Base-by-base conservation (phyloP, 1,140 invertebrate genomes). In the Bombus pyrosoma region DNA sequence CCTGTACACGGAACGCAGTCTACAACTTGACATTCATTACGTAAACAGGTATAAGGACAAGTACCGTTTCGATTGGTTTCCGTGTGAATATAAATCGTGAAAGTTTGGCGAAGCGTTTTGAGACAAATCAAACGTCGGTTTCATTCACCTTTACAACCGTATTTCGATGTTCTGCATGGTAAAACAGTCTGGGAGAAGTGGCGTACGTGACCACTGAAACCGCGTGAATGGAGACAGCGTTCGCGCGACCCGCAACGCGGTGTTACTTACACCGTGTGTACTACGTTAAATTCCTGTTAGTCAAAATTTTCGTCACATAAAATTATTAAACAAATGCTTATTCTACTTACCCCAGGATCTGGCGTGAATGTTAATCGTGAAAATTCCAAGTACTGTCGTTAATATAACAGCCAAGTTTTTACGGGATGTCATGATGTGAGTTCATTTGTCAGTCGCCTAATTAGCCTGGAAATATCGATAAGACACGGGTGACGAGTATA, bases 201-300 rank as follows among this genome's bases (percentile, higher is more conserved):
- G 93, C 92, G 91, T 94, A 94, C 93, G 93, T 94, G 93, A 93
- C 93, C 89, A 89, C 74, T 34, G 47, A 79, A 76, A 39, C 83
- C 85, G 89, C 85, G 89, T 91, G 91, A 92, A 94, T 94, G 93
- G 93, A 92, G 92, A 81, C 84, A 66, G 85, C 69, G 73, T 75
- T 74, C n/a, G 41, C 73, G 39, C 76, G 75, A 86, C 32, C 39
- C 78, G 57, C 77, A 87, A 87, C 73, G 41, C 69, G 73, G 69
- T 80, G n/a, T 22, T 47, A 39, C 25, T 22, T 64, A 28, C 13
- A 81, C 53, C 64, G 28, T 39, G 66, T 84, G 53, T 59, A 57
- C 13, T 6, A 4, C 22, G 32, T 53, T 6, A 6, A 32, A 71
- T 69, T 9, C 8, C n/a, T 62, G 66, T 71, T n/a, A 39, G 0